Evolutionary conservation across 2,888 invertebrate species (phyloP), one percentile per base, ranked within the genome.

Genomic region (Glyphotaelius pellucidus): DNA sequence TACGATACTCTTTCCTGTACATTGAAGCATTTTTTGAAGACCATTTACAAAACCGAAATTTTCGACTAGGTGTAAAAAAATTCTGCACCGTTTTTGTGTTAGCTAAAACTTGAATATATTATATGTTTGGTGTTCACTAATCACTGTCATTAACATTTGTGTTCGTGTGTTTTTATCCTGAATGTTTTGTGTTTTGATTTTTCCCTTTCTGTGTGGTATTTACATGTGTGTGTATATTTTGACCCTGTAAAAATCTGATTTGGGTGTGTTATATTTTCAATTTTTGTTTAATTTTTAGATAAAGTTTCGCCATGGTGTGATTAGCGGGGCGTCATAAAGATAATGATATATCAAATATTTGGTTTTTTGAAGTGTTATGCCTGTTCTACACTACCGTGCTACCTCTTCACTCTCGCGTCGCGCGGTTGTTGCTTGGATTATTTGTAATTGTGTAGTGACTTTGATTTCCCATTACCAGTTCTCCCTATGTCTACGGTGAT

Each of bases 131-230:
- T 81, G 32, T 81, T 15, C 67, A 67, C 67, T 67, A 67, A 67
- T 67, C 67, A 67, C 67, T 67, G 67, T 83, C 83, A 35, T 32
- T 83, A 35, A 35, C 38, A 83, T 83, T 32, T 83, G 83, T 83
- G 83, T 83, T 83, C 12, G 83, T 83, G 14, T 83, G 31, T 83
- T 83, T 83, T 35, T 83, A 19, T 35, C 83, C 35, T 83, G 83
- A 35, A 83, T 83, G 83, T 35, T 31, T 83, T 83, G 35, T 81
- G 81, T 83, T 83, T 83, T 83, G 32, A 25, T 83, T 83, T 19
- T 35, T 11, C 32, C 83, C 35, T 32, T 83, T 83, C 35, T 32
- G 83, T 83, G 83, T 83, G 83, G 83, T 83, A 83, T 83, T 25
- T 83, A 35, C 19, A 83, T 83, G 83, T 35, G n/a, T 67, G 67